These are phyloP conservation scores for Lutjanus campechanus DNA, from an alignment of 2,797 vertebrate species.

Conservation along the genomic window DNA sequence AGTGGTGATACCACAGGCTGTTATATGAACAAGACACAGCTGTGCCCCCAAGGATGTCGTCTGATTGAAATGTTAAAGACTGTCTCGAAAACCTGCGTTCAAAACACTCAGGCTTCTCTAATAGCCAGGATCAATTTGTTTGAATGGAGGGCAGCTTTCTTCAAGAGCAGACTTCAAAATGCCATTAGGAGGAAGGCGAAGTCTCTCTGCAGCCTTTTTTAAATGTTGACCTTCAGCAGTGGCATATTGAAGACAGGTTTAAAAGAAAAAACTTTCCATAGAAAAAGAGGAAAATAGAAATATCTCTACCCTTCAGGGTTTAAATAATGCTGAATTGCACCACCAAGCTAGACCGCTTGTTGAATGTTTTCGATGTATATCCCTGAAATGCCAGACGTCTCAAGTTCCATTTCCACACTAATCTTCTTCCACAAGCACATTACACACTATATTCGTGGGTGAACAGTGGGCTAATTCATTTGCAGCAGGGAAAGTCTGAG, in stretches of 20 bases:
- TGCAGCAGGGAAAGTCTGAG: conserved; percentile 69
- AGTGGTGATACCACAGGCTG: conserved; percentile 43
- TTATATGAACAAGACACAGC: conserved; percentile 49
- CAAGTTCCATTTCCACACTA: conserved; percentile 79
- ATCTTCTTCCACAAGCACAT: conserved; percentile 78
- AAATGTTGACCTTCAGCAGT: conserved; percentile 61
- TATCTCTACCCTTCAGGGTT: conserved; percentile 35
- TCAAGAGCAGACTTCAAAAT: conserved; percentile 58
- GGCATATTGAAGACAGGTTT: conserved; percentile 41
- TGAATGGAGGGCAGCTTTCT: conserved; percentile 56
- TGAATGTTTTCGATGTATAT: conserved; percentile 74
- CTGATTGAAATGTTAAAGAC: conserved; percentile 41
- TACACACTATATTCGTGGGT: conserved; percentile 68
- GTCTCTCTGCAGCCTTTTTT: conserved; percentile 45
- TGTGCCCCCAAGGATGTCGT: conserved; percentile 32
- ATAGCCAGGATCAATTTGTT: conserved; percentile 45
- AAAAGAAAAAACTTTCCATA: conserved; percentile 52
- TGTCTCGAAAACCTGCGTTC: conserved; percentile 37
- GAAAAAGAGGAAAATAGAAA: conserved; percentile 39
- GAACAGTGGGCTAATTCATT: conserved; percentile 85
- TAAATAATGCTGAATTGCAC: conserved; percentile 48
- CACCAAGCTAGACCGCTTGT: conserved; percentile 50
- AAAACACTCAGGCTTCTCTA: conserved; percentile 31
- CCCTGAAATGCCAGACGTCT: conserved; percentile 76
- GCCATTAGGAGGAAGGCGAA: conserved; percentile 27